These are phyloP conservation scores for Drosophila formosana DNA, from an alignment of 2,888 invertebrate genomes.

Conservation along the genomic window DNA sequence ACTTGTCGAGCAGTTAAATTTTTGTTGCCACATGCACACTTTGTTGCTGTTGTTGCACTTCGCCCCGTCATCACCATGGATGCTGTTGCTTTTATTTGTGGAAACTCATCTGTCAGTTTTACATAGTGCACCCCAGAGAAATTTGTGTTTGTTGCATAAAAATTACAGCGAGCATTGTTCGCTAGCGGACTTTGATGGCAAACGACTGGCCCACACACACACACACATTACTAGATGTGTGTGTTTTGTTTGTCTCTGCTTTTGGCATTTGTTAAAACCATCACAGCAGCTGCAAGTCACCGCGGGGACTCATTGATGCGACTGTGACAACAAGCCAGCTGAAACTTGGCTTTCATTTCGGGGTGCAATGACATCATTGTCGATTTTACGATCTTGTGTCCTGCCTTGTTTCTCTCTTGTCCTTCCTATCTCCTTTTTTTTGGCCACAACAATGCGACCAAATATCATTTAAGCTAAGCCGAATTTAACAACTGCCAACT, in stretches of 20 bases:
- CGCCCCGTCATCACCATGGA: conserved; percentile 53
- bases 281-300: conserved; percentile 51
- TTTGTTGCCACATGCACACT: conserved; percentile 50
- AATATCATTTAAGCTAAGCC: conserved; percentile 5
- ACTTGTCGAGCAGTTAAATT: conserved; percentile 62
- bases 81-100: conserved; percentile 42
- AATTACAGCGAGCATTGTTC: conserved; percentile 75
- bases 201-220: conserved; percentile 57
- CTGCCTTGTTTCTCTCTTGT: conserved; percentile 1
- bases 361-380: conserved; percentile 63
- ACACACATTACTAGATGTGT: conserved; percentile 10
- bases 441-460: not conserved
- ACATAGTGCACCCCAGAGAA: conserved; percentile 77
- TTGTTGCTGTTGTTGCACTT: conserved; percentile 42
- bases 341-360: conserved; percentile 54
- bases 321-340: conserved; percentile 56
- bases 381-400: conserved; percentile 44
- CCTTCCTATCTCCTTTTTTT: not conserved
- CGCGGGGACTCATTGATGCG: conserved; percentile 73
- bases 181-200: conserved; percentile 70
- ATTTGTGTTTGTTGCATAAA: conserved; percentile 79
- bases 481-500: conserved; percentile 18
- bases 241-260: conserved; percentile 42
- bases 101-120: conserved; percentile 76
- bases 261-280: conserved; percentile 74